Conservation (phyloP, 2,888 invertebrate genomes). For the Cryptus armator region DNA sequence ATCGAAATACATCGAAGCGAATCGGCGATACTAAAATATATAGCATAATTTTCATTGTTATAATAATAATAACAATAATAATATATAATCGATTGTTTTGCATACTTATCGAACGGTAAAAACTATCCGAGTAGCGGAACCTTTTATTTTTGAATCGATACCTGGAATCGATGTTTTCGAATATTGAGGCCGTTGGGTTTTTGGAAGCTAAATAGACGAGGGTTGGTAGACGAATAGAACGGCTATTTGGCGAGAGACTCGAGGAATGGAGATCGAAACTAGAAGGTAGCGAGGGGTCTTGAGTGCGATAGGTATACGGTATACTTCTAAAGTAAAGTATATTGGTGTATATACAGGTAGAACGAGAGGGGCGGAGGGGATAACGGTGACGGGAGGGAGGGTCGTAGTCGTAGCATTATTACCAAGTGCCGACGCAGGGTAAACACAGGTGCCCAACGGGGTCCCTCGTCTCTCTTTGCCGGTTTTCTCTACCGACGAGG, state of each 20-base stretch:
- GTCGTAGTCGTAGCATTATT: constrained; percentile 70
- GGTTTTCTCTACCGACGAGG: constrained; percentile 15
- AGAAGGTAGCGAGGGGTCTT: neutral
- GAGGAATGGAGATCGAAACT: neutral
- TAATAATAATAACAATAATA: too few species aligned
- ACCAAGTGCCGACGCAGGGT: constrained; percentile 73
- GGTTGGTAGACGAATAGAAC: neutral
- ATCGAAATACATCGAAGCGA: too few species aligned
- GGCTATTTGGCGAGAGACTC: neutral
- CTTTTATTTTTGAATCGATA: neutral
- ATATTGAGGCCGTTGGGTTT: neutral
- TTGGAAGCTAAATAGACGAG: neutral
- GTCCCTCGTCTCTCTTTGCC: neutral
- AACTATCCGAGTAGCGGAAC: neutral
- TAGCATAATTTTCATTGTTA: too few species aligned
- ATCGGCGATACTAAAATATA: too few species aligned
- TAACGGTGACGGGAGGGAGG: constrained; percentile 37
- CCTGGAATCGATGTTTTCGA: neutral
- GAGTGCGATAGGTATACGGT: neutral
- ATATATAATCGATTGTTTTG: neutral
- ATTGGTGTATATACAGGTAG: constrained; percentile 32
- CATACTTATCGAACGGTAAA: neutral
- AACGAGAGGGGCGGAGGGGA: constrained; percentile 29
- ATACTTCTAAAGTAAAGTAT: neutral
- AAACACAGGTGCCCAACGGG: constrained; percentile 77